Conservation (phyloP, 1,140 invertebrate genomes). For the Nephila pilipes region DNA sequence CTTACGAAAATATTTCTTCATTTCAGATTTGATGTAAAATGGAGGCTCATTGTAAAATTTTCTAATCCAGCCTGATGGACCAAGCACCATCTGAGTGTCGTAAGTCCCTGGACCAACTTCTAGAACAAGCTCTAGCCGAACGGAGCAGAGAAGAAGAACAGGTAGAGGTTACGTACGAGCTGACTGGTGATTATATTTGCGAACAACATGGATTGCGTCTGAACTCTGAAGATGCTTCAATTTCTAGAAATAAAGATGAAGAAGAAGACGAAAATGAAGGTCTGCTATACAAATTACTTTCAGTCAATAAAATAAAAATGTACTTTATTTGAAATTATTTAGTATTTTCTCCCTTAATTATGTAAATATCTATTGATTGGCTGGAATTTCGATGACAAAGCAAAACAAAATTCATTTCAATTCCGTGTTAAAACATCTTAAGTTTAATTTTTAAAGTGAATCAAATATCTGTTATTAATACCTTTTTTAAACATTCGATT, state of each 20-base stretch:
- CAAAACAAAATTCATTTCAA: too few relatives aligned
- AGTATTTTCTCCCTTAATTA: too few relatives aligned
- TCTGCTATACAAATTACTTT: neutral
- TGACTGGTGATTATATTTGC: neutral
- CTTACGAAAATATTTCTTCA: neutral
- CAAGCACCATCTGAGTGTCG: slow-evolving; percentile 2
- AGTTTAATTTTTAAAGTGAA: too few relatives aligned
- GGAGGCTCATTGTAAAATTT: neutral
- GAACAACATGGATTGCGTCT: neutral
- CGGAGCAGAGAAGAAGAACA: slow-evolving; percentile 50
- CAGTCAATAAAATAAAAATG: neutral
- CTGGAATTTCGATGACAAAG: too few relatives aligned
- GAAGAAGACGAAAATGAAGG: slow-evolving; percentile 52
- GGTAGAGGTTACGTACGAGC: slow-evolving; percentile 69
- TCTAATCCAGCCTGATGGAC: neutral
- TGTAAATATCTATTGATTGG: too few relatives aligned
- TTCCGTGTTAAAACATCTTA: too few relatives aligned
- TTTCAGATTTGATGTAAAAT: neutral
- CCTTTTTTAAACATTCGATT: too few relatives aligned
- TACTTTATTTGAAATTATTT: neutral
- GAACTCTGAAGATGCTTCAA: slow-evolving; percentile 18
- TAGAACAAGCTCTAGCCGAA: slow-evolving; percentile 60
- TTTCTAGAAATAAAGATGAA: neutral
- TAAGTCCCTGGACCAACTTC: slow-evolving; percentile 67
- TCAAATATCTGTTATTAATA: too few relatives aligned